Conservation (phyloP, 2,113 vertebrate species). For the Myotis brandtii region DNA sequence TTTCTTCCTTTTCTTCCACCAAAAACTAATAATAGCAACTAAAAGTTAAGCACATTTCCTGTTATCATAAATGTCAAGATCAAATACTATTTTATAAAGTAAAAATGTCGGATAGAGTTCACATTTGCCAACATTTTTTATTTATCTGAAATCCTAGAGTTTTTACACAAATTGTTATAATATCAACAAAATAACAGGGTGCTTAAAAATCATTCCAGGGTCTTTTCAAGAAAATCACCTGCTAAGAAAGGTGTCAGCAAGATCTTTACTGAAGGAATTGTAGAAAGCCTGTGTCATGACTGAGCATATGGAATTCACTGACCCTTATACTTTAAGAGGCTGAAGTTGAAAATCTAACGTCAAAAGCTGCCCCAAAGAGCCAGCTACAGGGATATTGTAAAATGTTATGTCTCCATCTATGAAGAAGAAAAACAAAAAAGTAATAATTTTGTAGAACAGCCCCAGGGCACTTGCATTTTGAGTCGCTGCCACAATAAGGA, state of each 20-base stretch:
- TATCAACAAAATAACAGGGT: not conserved
- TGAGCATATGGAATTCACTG: slow-evolving; percentile 68
- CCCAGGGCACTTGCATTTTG: slow-evolving; percentile 82
- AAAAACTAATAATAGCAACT: not conserved
- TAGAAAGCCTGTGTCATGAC: slow-evolving; percentile 44
- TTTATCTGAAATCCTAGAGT: not conserved
- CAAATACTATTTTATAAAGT: not conserved
- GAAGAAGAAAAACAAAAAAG: slow-evolving; percentile 50
- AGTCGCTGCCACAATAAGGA: slow-evolving; percentile 84
- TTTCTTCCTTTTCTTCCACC: not conserved
- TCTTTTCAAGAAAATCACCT: slow-evolving; percentile 66
- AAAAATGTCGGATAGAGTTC: not conserved
- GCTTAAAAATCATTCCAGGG: slow-evolving; percentile 46
- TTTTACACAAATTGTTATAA: not conserved
- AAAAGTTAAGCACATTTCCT: not conserved
- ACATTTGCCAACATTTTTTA: not conserved
- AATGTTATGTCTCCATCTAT: slow-evolving; percentile 77
- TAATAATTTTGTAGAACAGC: slow-evolving; percentile 81
- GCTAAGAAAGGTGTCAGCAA: slow-evolving; percentile 59
- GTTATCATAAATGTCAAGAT: not conserved
- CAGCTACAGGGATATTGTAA: slow-evolving; percentile 72
- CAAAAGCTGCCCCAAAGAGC: slow-evolving; percentile 64
- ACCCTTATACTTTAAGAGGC: slow-evolving; percentile 70
- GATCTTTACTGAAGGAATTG: slow-evolving; percentile 45
- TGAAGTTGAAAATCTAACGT: slow-evolving; percentile 70